A percentile compares a stretch with the other conserved stretches of the same genome.
Conservation (phyloP, 2,797 vertebrate species). For the Pipistrellus nathusii region DNA sequence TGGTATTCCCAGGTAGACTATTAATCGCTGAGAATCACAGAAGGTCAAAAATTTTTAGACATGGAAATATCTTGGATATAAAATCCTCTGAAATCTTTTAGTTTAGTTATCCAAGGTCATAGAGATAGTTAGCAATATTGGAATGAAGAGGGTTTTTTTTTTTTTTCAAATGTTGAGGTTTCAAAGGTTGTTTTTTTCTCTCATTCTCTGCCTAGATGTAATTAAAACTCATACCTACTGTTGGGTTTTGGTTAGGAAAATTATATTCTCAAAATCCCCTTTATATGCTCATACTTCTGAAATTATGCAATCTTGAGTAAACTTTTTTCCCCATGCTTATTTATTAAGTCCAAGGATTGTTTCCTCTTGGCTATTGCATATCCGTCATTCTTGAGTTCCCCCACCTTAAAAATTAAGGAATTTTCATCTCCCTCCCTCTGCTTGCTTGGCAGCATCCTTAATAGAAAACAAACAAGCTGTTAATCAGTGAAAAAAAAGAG, state of each 20-base stretch:
- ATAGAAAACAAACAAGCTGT: constrained; percentile 87
- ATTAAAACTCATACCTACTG: not conserved
- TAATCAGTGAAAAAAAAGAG: constrained; percentile 83
- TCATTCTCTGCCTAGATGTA: not conserved
- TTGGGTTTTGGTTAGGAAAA: constrained; percentile 63
- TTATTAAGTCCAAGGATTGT: constrained; percentile 84
- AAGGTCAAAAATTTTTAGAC: not conserved
- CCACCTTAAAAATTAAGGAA: constrained; percentile 83
- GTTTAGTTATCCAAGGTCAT: constrained; percentile 27
- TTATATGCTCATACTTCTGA: constrained; percentile 67
- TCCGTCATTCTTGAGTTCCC: constrained; percentile 84
- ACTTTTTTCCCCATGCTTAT: constrained; percentile 76
- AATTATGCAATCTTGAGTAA: constrained; percentile 86
- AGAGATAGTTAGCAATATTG: constrained; percentile 7
- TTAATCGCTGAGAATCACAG: not conserved
- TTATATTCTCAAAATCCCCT: constrained; percentile 65
- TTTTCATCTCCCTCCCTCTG: constrained; percentile 74
- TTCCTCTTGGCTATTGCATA: constrained; percentile 85
- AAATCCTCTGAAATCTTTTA: constrained; percentile 10
- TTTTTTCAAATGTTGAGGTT: constrained; percentile 6
- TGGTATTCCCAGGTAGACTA: not conserved
- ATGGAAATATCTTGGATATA: not conserved
- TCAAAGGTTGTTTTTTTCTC: not conserved
- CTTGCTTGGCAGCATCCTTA: constrained; percentile 85
- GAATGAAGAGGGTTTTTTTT: not conserved